These are phyloP conservation scores for Lacerta bilineata DNA, from an alignment of 2,797 vertebrate genomes.

Conservation along the genomic window DNA sequence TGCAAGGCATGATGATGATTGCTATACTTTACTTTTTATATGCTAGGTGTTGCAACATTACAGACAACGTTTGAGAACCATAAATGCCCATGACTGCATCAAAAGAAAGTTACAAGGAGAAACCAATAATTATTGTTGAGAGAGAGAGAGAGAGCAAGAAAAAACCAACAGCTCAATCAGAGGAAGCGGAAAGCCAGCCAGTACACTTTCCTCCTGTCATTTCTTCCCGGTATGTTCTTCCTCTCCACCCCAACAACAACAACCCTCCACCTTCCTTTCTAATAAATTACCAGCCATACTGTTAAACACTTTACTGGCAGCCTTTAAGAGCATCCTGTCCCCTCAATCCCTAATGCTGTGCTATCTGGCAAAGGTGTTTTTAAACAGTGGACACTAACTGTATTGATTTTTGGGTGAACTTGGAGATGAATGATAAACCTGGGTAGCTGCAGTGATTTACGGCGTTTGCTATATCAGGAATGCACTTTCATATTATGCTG, in stretches of 20 bases:
- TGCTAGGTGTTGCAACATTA: not conserved
- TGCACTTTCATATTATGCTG: not conserved
- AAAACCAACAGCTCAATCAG: conserved; percentile 48
- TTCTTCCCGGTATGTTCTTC: conserved; percentile 12
- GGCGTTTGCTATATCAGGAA: not conserved
- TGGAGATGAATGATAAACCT: conserved; percentile 43
- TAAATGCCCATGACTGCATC: not conserved
- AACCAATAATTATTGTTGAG: conserved; percentile 49
- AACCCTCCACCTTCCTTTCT: conserved; percentile 27
- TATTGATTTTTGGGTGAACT: conserved; percentile 57
- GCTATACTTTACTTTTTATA: not conserved
- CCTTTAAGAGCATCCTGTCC: conserved; percentile 63
- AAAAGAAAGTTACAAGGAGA: conserved; percentile 41
- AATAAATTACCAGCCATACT: conserved; percentile 48
- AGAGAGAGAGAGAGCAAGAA: not conserved
- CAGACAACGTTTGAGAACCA: not conserved
- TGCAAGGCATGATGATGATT: not conserved
- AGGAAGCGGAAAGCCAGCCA: not conserved
- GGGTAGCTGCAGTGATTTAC: conserved; percentile 32
- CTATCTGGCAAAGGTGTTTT: conserved; percentile 24
- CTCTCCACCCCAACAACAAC: not conserved
- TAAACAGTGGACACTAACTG: conserved; percentile 33
- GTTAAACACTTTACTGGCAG: conserved; percentile 66
- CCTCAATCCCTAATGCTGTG: conserved; percentile 37
- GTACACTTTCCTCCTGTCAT: conserved; percentile 49